Evolutionary conservation across 2,888 invertebrate species (phyloP).

Genomic region (Agrochola circellaris): DNA sequence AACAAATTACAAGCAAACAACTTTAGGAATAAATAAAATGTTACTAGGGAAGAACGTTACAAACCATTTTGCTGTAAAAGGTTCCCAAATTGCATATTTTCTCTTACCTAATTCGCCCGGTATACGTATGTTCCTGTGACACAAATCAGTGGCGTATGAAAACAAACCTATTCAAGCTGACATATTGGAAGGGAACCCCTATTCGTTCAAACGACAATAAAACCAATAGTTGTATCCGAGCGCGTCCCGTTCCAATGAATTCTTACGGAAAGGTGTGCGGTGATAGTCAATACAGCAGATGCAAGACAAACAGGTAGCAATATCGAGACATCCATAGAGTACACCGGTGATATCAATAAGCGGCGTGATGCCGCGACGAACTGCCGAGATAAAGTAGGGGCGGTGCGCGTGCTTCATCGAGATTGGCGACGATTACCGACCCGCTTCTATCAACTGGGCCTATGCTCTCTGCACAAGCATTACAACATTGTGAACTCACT

Average conservation of each 20-base stretch:
- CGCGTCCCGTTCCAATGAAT: constrained; percentile 75
- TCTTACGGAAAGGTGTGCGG: constrained; percentile 73
- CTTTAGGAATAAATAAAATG: constrained; percentile 69
- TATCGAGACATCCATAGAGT: constrained; percentile 78
- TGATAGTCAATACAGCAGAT: constrained; percentile 79
- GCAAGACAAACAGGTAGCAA: constrained; percentile 85
- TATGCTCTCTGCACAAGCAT: constrained; percentile 28
- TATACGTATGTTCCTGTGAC: constrained; percentile 58
- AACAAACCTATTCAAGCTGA: constrained; percentile 72
- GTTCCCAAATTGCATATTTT: constrained; percentile 61
- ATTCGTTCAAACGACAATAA: constrained; percentile 74
- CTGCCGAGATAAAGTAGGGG: constrained; percentile 72
- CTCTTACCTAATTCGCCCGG: constrained; percentile 62
- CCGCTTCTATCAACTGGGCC: constrained; percentile 69
- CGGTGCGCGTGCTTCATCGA: constrained; percentile 76
- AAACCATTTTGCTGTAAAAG: constrained; percentile 63
- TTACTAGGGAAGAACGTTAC: constrained; percentile 54
- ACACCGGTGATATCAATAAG: constrained; percentile 81
- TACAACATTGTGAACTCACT: constrained; percentile 56
- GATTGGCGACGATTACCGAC: constrained; percentile 80
- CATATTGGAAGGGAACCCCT: constrained; percentile 73
- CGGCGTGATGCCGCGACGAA: constrained; percentile 72
- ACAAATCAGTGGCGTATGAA: constrained; percentile 73
- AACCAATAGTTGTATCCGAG: constrained; percentile 77
- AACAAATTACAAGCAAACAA: constrained; percentile 72